phyloP scores from a whole-genome alignment of 2,797 vertebrate genomes.

The Perodicticus potto region DNA sequence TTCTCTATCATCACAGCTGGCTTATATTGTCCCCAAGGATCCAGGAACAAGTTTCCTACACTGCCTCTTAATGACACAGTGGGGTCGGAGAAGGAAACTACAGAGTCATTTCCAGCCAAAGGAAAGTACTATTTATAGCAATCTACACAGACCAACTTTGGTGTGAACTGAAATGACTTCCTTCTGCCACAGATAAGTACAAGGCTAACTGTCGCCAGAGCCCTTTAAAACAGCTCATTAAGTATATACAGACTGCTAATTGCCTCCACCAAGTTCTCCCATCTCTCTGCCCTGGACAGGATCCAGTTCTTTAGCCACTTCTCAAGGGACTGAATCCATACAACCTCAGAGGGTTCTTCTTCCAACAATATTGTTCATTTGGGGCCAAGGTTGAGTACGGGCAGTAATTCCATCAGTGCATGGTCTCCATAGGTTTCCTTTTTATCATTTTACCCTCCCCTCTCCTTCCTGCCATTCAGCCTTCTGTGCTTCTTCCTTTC shows the following conservation, averaged over 20 bases:
- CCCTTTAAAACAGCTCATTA: conserved; percentile 11
- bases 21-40: neutral
- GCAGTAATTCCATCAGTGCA: neutral
- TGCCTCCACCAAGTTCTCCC: neutral
- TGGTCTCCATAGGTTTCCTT: neutral
- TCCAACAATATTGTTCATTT: neutral
- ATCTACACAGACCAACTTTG: conserved; percentile 35
- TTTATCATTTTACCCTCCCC: neutral
- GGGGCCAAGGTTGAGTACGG: neutral
- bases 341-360: neutral
- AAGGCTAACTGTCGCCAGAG: conserved; percentile 26
- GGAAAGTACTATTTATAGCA: conserved; percentile 20
- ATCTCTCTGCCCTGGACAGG: neutral
- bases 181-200: conserved; percentile 34
- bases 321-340: neutral
- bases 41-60: conserved; percentile 36
- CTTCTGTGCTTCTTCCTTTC: neutral
- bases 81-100: neutral
- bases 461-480: neutral
- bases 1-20: neutral
- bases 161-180: conserved; percentile 43
- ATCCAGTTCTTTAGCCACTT: neutral
- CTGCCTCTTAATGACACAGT: neutral
- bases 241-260: neutral
- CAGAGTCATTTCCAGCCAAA: conserved; percentile 57